Evolutionary conservation across 2,888 invertebrate species (phyloP).

Genomic region (Bunonema sp.): DNA sequence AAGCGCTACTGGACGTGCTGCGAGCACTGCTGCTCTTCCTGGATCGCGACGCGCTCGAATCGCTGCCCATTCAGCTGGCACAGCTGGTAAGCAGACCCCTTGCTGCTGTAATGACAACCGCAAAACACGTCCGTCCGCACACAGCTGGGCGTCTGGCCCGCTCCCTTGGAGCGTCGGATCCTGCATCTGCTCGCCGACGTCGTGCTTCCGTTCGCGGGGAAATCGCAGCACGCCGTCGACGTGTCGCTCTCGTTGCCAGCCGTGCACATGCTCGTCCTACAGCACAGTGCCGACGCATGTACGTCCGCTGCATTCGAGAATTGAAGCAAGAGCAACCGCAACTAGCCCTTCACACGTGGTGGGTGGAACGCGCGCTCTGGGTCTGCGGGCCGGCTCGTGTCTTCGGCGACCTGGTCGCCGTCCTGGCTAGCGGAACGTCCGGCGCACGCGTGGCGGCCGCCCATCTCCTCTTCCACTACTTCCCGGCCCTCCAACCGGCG

Average conservation of each 20-base stretch:
- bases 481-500: slow-evolving; percentile 90
- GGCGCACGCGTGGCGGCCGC: slow-evolving; percentile 84
- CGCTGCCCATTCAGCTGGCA: slow-evolving; percentile 79
- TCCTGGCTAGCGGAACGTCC: slow-evolving; percentile 59
- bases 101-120: no score
- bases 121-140: no score
- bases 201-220: slow-evolving; percentile 79
- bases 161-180: slow-evolving; percentile 60
- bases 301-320: slow-evolving; percentile 17
- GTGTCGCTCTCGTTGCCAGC: slow-evolving; percentile 46
- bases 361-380: no score
- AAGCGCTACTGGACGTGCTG: slow-evolving; percentile 77
- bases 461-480: slow-evolving; percentile 89
- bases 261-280: slow-evolving; percentile 90
- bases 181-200: slow-evolving; percentile 84
- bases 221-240: slow-evolving; percentile 18
- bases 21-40: slow-evolving; percentile 86
- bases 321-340: slow-evolving; percentile 1
- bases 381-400: no score
- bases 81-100: no score
- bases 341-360: background rate
- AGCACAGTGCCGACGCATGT: slow-evolving; percentile 82
- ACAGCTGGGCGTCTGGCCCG: slow-evolving; percentile 77
- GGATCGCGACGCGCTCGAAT: slow-evolving; percentile 85
- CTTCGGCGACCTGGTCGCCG: slow-evolving; percentile 47